Evolutionary conservation across 2,888 invertebrate species (phyloP).

Genomic region (Cephus pulcher): DNA sequence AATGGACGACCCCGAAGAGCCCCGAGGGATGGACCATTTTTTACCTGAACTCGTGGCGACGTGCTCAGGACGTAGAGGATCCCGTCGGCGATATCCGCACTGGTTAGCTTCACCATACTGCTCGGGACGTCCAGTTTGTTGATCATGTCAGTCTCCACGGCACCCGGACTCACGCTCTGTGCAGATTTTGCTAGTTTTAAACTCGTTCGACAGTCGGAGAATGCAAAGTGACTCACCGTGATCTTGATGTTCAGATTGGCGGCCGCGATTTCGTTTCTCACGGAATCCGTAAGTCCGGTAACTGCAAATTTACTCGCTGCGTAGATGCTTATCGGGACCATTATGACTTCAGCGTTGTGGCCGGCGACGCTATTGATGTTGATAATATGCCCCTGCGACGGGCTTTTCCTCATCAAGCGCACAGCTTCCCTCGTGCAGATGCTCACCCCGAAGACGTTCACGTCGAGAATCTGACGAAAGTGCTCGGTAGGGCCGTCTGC

Average conservation of each 20-base stretch:
- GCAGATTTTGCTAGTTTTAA: neutral
- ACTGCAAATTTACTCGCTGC: constrained; percentile 70
- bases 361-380: constrained; percentile 68
- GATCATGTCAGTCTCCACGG: constrained; percentile 53
- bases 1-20: too few species aligned
- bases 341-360: constrained; percentile 46
- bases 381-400: constrained; percentile 71
- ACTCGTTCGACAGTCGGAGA: too few species aligned
- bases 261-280: constrained; percentile 67
- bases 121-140: neutral
- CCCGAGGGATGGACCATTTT: too few species aligned
- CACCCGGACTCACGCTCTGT: constrained; percentile 61
- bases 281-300: constrained; percentile 66
- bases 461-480: constrained; percentile 64
- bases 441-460: constrained; percentile 72
- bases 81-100: constrained; percentile 40
- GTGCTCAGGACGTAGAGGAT: constrained; percentile 44
- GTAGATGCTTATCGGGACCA: constrained; percentile 61
- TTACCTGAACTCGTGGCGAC: constrained; percentile 46
- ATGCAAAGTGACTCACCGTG: constrained; percentile 49
- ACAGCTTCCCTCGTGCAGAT: constrained; percentile 71
- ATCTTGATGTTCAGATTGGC: constrained; percentile 62
- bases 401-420: constrained; percentile 68
- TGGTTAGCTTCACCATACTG: too few species aligned
- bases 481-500: constrained; percentile 54